Base-by-base conservation (phyloP, 2,797 vertebrate genomes). In the Phalloptychus januarius region DNA sequence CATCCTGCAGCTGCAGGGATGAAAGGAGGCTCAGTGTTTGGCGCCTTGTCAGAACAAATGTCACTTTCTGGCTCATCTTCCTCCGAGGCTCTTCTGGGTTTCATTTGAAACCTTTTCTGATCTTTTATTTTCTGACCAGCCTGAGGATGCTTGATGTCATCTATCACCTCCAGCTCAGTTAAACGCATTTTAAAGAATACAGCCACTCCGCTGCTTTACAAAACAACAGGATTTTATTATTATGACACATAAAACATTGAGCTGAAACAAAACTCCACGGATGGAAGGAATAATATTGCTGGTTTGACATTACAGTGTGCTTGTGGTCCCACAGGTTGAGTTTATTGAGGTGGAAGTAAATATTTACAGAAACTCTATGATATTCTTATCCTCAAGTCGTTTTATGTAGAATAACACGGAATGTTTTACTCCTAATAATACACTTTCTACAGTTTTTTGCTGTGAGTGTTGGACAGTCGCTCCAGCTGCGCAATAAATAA, bases 171-270 rank as follows among this genome's bases (percentile, higher is more conserved):
- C 7, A 67, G 18, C 33, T 11, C 18, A 40, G 4, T 67, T 25
- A 0, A 25, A 38, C 63, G 40, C 61, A 65, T 58, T 58, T 11
- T n/a, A 31, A 28, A 81, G 73, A 87, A 84, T 0, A 58, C 80
- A 45, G 81, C 85, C 83, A 93, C 84, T 76, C 87, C 88, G 75
- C 90, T 93, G 91, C 93, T 93, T 94, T 95, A 95, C 87, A 92
- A 96, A 95, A 94, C 87, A 87, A 91, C 69, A 92, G 80, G 83
- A 81, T 82, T 78, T 95, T 95, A 94, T 94, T 94, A 25, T 40
- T 56, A 82, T 77, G 76, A 83, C 54, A 84, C 78, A 89, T 79
- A 85, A 88, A 89, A 93, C 89, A 92, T 87, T 87, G 63, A 91
- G 79, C 65, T 75, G 81, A 87, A 87, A 90, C 71, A 75, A 80